These are phyloP conservation scores for Pampusana beccarii DNA, from an alignment of 2,113 vertebrate species.

Conservation along the genomic window DNA sequence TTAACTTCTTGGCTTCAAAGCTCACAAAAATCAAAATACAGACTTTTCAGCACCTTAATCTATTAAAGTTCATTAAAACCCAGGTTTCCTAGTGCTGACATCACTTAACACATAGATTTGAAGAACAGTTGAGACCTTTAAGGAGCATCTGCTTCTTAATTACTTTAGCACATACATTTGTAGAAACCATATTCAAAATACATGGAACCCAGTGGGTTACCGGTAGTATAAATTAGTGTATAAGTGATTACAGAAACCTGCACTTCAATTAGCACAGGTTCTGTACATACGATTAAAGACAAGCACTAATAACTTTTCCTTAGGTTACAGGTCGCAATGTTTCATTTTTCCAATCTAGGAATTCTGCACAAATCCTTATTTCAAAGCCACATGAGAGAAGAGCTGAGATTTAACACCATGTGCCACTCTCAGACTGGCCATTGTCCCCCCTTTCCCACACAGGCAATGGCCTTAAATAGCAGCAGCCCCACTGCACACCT, in stretches of 20 bases:
- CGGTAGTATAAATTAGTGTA: not conserved
- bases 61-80: not conserved
- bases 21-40: not conserved
- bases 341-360: not conserved
- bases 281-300: not conserved
- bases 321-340: not conserved
- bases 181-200: not conserved
- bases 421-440: not conserved
- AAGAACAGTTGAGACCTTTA: not conserved
- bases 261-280: not conserved
- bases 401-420: accelerated
- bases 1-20: not conserved
- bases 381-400: not conserved
- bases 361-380: not conserved
- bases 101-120: not conserved
- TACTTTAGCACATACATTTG: not conserved
- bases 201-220: not conserved
- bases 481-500: not conserved
- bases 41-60: not conserved
- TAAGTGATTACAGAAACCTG: not conserved
- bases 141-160: not conserved
- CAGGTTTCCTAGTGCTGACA: not conserved
- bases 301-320: not conserved
- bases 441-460: accelerated
- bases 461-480: not conserved